Percentiles rank a stretch among this genome's conserved stretches.
Evolutionary conservation across 1,140 invertebrate species (phyloP).

Genomic region (Panulirus ornatus): DNA sequence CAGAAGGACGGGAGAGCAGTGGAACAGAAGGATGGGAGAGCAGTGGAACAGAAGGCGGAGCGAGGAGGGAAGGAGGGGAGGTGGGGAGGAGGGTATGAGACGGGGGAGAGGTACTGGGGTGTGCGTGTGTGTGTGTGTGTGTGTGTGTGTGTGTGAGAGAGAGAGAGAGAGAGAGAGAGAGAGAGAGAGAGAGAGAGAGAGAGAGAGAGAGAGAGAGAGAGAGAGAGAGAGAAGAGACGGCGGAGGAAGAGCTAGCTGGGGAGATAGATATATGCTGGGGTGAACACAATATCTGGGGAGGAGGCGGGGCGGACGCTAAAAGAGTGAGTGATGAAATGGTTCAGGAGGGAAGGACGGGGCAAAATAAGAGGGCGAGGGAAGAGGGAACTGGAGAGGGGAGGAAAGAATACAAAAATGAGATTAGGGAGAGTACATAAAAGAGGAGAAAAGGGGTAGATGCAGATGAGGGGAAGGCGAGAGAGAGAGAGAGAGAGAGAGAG

Average conservation of each 20-base stretch:
- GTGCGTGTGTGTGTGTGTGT: neutral
- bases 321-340: no score
- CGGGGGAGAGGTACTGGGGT: neutral
- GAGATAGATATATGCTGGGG: conserved; percentile 28
- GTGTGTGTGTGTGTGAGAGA: neutral
- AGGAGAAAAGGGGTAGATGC: no score
- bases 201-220: neutral
- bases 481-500: no score
- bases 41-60: neutral
- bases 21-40: neutral
- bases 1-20: neutral
- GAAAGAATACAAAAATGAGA: no score
- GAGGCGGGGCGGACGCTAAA: no score
- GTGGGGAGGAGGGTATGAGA: neutral
- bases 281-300: no score
- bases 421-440: no score
- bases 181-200: conserved; percentile 3
- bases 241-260: conserved; percentile 15
- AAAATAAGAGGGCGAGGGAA: no score
- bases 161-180: conserved; percentile 29
- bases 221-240: neutral
- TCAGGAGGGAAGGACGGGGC: no score
- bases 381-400: no score
- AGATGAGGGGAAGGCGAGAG: no score
- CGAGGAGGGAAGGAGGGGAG: neutral